Conservation (phyloP, 2,113 vertebrate species). For the Corythornis cristatus region DNA sequence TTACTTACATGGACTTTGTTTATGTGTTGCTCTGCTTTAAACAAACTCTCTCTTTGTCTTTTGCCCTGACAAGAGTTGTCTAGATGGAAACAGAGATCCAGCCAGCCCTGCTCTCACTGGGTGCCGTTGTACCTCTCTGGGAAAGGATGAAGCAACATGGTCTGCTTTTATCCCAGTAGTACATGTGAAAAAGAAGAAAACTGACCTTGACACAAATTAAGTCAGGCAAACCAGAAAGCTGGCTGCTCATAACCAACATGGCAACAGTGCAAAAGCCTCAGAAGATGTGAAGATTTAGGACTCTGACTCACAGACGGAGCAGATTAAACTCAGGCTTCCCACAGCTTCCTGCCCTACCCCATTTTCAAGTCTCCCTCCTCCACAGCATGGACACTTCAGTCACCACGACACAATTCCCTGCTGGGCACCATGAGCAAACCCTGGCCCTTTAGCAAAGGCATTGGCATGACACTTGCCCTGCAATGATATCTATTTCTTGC, state of each 20-base stretch:
- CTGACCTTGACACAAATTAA: not conserved
- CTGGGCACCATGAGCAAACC: accelerated
- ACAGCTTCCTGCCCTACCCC: slow-evolving; percentile 57
- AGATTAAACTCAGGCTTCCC: slow-evolving; percentile 64
- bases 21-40: not conserved
- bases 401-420: not conserved
- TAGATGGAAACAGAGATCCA: not conserved
- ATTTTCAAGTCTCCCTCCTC: not conserved
- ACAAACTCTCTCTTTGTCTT: not conserved
- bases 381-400: not conserved
- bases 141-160: not conserved
- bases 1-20: not conserved
- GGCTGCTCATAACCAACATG: not conserved
- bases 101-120: not conserved
- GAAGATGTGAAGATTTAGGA: slow-evolving; percentile 36
- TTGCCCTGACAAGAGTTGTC: not conserved
- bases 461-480: not conserved
- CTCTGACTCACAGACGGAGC: slow-evolving; percentile 55
- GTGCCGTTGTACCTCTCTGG: not conserved
- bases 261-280: not conserved
- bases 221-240: not conserved
- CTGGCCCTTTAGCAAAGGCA: not conserved
- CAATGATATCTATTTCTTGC: accelerated
- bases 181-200: not conserved
- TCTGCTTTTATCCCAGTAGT: not conserved